These are phyloP conservation scores for Pelecanus crispus DNA, from an alignment of 2,113 vertebrate genomes.

Conservation along the genomic window DNA sequence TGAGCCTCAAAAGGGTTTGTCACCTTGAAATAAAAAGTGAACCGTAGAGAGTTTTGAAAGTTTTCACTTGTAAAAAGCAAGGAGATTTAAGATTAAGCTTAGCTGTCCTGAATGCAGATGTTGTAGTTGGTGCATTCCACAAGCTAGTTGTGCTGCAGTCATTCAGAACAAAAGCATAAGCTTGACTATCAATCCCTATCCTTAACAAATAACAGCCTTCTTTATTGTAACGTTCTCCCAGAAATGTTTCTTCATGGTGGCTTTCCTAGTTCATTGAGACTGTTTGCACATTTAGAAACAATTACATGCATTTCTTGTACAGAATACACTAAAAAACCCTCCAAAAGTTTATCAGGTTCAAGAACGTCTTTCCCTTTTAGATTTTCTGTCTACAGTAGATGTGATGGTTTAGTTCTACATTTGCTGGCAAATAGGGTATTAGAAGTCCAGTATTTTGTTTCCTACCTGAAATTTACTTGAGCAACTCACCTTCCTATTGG, in stretches of 20 bases:
- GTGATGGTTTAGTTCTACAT: neutral
- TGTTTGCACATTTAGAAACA: neutral
- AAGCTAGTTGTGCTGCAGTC: neutral
- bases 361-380: neutral
- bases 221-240: neutral
- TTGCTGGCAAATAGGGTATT: neutral
- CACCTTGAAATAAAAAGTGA: neutral
- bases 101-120: neutral
- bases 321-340: neutral
- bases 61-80: neutral
- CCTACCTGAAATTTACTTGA: neutral
- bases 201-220: neutral
- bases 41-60: neutral
- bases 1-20: neutral
- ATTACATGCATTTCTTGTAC: neutral
- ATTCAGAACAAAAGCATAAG: neutral
- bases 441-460: neutral
- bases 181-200: neutral
- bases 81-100: neutral
- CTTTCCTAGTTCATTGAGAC: neutral
- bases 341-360: neutral
- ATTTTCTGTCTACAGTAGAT: neutral
- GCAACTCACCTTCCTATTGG: neutral
- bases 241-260: neutral
- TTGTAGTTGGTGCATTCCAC: neutral